Base-by-base conservation (phyloP, 1,140 invertebrate species). In the Trypoxylus dichotomus region DNA sequence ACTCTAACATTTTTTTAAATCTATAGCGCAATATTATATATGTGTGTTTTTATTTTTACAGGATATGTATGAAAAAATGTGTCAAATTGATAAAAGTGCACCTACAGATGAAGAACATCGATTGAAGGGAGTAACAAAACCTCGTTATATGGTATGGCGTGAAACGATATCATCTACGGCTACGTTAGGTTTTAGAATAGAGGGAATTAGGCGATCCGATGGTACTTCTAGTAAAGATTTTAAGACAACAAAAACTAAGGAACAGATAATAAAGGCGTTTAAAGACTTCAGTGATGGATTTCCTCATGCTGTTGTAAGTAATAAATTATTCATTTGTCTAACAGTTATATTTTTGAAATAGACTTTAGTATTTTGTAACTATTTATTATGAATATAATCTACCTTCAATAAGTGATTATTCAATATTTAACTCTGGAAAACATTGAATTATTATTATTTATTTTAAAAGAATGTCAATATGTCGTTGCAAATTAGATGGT, bases 11-110 rank as follows among this genome's bases (percentile, higher is more conserved):
- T 1, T 37, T 37, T 8, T 37, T 37, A 8, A 37, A 5, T 37
- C 32, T 1, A 5, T 2, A 5, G 0, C 0, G 10, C 32, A 37
- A 2, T 13, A 63, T 63, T 13, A 63, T 21, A 11, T 68, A 29
- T 25, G 3, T 63, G 75, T 78, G 41, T 77, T 75, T 74, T 0
- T 68, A 27, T 68, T 7, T 72, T 88, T 90, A 41, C 83, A 91
- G 91, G 97, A 99, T 87, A 97, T 99, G 94, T 99, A 98, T 86
- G 95, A 98, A 81, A 98, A 99, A 88, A 99, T 99, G 97, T 93
- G 97, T 77, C 95, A 97, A 85, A 95, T 98, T 75, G 97, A 98
- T 85, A 91, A 94, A 24, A 89, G 89, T 79, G 97, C 97, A 5
- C 97, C 97, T 8, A 97, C 93, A 13, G 92, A 93, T 76, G 96